Evolutionary conservation across 2,797 vertebrate genomes (phyloP).

Genomic region (Danio jaintianensis): DNA sequence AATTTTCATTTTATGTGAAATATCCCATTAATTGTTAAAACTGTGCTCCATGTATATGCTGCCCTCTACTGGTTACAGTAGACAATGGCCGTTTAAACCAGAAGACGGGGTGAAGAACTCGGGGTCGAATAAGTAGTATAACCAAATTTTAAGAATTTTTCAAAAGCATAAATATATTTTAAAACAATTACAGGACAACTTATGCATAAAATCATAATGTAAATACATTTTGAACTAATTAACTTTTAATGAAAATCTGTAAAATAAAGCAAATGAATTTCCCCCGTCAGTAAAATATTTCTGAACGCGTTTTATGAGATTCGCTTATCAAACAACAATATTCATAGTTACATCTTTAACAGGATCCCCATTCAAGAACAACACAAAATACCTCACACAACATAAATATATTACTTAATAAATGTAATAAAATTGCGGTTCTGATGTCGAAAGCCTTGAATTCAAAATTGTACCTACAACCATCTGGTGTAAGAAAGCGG

Average conservation of each 20-base stretch:
- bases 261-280: too few species aligned
- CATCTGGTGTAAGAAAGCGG: too few species aligned
- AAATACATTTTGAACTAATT: too few species aligned
- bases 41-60: background rate
- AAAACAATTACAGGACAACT: too few species aligned
- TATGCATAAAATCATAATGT: too few species aligned
- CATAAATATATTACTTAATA: background rate
- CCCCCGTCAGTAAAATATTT: background rate
- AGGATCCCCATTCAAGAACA: background rate
- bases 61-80: slow-evolving; percentile 36
- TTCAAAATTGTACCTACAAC: background rate
- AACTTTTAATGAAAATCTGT: too few species aligned
- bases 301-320: background rate
- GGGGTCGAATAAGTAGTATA: background rate
- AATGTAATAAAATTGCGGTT: background rate
- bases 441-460: too few species aligned
- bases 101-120: background rate
- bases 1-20: too few species aligned
- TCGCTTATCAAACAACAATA: background rate
- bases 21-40: too few species aligned
- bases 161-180: too few species aligned
- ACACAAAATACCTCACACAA: background rate
- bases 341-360: background rate
- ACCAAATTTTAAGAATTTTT: background rate
- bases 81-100: background rate